phyloP scores from a whole-genome alignment of 2,113 vertebrate species.

The Gasterosteus aculeatus region DNA sequence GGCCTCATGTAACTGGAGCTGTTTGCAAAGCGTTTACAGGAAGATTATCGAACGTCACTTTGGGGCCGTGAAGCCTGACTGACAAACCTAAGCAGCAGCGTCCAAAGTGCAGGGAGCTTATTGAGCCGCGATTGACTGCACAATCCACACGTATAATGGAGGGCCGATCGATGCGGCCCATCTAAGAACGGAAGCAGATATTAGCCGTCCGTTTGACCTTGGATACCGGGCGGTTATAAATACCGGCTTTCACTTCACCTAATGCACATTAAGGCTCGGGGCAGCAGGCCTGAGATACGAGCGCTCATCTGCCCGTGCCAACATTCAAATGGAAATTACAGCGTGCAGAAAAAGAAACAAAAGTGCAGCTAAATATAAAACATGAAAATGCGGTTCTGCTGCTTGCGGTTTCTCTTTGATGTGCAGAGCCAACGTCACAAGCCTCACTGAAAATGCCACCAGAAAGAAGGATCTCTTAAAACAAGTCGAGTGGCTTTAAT shows the following conservation, averaged over 20 bases:
- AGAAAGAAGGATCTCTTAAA: neutral
- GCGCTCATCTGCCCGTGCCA: neutral
- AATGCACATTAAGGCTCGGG: constrained; percentile 61
- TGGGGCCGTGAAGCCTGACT: constrained; percentile 5
- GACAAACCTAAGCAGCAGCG: constrained; percentile 31
- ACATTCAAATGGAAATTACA: constrained; percentile 59
- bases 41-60: constrained; percentile 60
- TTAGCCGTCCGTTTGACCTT: constrained; percentile 47
- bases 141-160: constrained; percentile 46
- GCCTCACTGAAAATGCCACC: constrained; percentile 1
- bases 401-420: constrained; percentile 46
- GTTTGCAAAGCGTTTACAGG: constrained; percentile 64
- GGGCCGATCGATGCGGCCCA: constrained; percentile 57
- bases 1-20: constrained; percentile 55
- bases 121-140: constrained; percentile 41
- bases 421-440: constrained; percentile 19
- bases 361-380: constrained; percentile 68
- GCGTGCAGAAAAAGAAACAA: constrained; percentile 54
- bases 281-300: neutral
- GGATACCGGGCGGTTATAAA: constrained; percentile 58
- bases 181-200: constrained; percentile 60
- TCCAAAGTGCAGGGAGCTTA: constrained; percentile 35
- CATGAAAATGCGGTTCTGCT: constrained; percentile 31
- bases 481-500: neutral
- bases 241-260: constrained; percentile 50